These are phyloP conservation scores for Galbula dea DNA, from an alignment of 2,113 vertebrate genomes.

Conservation along the genomic window DNA sequence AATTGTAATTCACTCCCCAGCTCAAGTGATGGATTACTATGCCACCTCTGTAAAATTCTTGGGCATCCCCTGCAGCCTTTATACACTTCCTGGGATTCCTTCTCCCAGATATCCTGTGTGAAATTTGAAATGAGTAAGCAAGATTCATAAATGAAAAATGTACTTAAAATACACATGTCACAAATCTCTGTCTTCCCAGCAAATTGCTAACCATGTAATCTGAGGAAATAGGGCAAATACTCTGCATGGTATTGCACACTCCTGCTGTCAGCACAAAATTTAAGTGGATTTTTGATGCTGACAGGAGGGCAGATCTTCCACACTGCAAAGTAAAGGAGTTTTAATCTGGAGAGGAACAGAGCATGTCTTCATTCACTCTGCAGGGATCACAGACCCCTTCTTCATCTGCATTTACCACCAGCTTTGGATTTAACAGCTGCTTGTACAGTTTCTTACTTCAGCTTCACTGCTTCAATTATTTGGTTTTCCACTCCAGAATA, in stretches of 20 bases:
- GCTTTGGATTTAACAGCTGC: background rate
- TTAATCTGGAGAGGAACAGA: background rate
- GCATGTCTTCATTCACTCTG: background rate
- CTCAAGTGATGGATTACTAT: background rate
- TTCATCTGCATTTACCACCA: background rate
- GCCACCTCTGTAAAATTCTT: background rate
- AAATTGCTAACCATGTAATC: background rate
- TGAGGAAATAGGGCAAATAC: background rate
- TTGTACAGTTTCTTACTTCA: background rate
- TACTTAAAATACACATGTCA: background rate
- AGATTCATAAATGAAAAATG: background rate
- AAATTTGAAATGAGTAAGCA: background rate
- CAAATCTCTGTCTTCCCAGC: background rate
- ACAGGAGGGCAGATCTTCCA: background rate
- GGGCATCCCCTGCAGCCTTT: background rate
- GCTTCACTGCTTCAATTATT: background rate
- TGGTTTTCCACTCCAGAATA: background rate
- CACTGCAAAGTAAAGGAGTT: background rate
- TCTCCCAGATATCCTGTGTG: background rate
- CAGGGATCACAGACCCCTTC: background rate
- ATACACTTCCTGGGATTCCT: background rate
- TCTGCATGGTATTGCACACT: background rate
- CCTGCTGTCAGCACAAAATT: background rate
- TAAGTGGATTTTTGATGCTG: background rate
- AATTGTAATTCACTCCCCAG: background rate